A percentile compares a stretch with the other conserved stretches of the same genome.
phyloP scores from a whole-genome alignment of 1,140 invertebrate species.

The Paraescarpia echinospica region DNA sequence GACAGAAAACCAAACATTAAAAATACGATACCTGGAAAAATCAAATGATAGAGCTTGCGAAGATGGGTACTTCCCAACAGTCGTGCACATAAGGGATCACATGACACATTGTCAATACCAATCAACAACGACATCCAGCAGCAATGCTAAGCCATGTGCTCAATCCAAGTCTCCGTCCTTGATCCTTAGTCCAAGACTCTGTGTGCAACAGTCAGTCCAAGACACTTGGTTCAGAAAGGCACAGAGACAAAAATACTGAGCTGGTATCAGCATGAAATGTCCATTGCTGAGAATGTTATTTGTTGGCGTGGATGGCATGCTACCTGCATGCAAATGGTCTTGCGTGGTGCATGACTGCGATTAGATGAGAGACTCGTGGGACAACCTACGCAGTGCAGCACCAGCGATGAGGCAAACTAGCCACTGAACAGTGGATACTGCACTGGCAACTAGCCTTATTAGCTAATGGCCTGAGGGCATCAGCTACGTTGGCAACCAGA shows the following conservation, averaged over 20 bases:
- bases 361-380: not conserved
- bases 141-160: not conserved
- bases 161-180: not conserved
- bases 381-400: not conserved
- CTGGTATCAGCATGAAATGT: not conserved
- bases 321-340: not conserved
- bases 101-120: not conserved
- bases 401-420: not conserved
- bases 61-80: not conserved
- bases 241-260: not conserved
- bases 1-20: not conserved
- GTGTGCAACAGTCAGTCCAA: no score
- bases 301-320: not conserved
- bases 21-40: not conserved
- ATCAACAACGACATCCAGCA: no score
- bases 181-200: no score
- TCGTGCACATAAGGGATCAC: not conserved
- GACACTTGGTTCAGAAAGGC: not conserved
- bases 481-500: not conserved
- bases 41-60: not conserved
- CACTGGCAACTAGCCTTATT: not conserved
- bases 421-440: not conserved
- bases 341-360: not conserved
- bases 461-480: not conserved
- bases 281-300: not conserved